Conservation (phyloP, 1,140 invertebrate species). For the Trichomalopsis sarcophagae region DNA sequence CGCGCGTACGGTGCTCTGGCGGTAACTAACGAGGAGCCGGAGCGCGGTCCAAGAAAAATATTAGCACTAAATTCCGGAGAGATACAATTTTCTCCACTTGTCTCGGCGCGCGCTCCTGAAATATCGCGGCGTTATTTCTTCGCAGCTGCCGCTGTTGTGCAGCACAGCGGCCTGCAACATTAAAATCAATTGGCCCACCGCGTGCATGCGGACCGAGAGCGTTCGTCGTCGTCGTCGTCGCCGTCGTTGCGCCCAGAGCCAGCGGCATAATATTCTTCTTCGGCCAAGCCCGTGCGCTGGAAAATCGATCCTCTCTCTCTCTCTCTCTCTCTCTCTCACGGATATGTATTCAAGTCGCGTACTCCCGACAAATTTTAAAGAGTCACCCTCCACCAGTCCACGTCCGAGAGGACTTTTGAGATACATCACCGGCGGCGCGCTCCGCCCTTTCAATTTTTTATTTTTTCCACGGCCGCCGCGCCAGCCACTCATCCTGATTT, state of each 20-base stretch:
- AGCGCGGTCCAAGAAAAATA: conserved; percentile 49
- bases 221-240: not conserved
- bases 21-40: not conserved
- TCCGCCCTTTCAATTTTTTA: not conserved
- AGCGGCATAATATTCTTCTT: not conserved
- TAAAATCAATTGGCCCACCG: not conserved
- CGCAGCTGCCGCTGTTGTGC: not conserved
- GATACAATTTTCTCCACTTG: conserved; percentile 57
- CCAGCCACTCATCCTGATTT: conserved; percentile 9
- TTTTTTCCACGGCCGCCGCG: not conserved
- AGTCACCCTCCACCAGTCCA: not conserved
- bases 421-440: not conserved
- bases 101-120: conserved; percentile 51
- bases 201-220: not conserved
- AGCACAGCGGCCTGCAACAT: not conserved
- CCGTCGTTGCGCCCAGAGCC: not conserved
- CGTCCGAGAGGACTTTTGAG: conserved; percentile 14
- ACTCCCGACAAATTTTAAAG: conserved; percentile 22
- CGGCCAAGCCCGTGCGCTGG: no score
- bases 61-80: conserved; percentile 58
- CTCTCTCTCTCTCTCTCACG: not conserved
- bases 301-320: not conserved
- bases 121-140: conserved; percentile 49
- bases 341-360: conserved; percentile 25
- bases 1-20: not conserved